phyloP scores from a whole-genome alignment of 1,140 invertebrate species.

The Pararge aegeria region DNA sequence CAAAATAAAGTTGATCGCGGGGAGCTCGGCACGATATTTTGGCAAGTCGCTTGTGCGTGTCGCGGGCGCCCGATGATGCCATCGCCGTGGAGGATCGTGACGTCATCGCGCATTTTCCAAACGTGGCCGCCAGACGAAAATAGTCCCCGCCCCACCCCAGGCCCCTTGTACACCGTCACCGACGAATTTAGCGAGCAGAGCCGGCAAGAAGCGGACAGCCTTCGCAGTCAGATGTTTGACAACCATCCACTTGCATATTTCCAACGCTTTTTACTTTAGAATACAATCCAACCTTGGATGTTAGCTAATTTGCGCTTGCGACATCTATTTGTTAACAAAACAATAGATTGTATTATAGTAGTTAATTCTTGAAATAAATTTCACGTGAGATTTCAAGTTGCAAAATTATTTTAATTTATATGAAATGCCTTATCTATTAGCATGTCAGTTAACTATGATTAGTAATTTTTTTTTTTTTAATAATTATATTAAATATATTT shows the following conservation, averaged over 20 bases:
- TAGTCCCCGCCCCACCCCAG: slow-evolving; percentile 70
- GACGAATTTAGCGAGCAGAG: slow-evolving; percentile 66
- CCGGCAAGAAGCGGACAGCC: slow-evolving; percentile 40
- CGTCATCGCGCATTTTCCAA: slow-evolving; percentile 78
- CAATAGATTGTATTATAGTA: background rate
- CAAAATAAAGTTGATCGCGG: slow-evolving; percentile 73
- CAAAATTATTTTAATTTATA: no score
- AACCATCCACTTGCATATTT: slow-evolving; percentile 26
- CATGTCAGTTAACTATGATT: no score
- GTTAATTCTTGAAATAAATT: background rate
- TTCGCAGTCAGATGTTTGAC: slow-evolving; percentile 35
- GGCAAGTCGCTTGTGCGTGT: slow-evolving; percentile 71
- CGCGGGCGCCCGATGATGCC: slow-evolving; percentile 71
- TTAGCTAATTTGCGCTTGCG: slow-evolving; percentile 7
- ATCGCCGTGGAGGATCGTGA: slow-evolving; percentile 74
- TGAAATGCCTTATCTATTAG: no score
- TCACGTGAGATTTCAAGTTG: background rate
- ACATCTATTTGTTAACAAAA: slow-evolving; percentile 6
- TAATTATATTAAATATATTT: no score
- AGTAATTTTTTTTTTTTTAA: no score
- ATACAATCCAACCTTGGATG: slow-evolving; percentile 3
- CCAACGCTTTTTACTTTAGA: slow-evolving; percentile 16
- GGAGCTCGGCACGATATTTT: slow-evolving; percentile 69
- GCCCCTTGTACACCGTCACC: slow-evolving; percentile 66
- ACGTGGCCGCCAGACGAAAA: slow-evolving; percentile 79